Percentiles rank a stretch among this genome's conserved stretches.
Evolutionary conservation across 1,140 invertebrate genomes (phyloP).

Genomic region (Drosophila littoralis): DNA sequence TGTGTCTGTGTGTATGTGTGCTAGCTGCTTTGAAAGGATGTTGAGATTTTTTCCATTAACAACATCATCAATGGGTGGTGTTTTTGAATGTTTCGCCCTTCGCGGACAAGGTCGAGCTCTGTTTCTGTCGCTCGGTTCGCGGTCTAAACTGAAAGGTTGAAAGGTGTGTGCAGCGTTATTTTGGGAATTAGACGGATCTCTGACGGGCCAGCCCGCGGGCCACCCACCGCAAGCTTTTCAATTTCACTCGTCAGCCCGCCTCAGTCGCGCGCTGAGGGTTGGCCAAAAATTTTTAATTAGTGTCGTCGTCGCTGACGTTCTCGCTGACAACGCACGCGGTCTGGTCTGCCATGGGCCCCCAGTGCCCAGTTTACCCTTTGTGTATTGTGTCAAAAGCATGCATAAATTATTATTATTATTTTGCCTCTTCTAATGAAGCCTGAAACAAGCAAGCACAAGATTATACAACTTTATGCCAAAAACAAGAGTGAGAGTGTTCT

Average conservation of each 20-base stretch:
- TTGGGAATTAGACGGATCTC: conserved; percentile 68
- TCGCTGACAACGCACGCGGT: conserved; percentile 44
- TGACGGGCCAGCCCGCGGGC: conserved; percentile 11
- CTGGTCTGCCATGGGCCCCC: conserved; percentile 39
- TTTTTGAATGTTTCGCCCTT: conserved; percentile 2
- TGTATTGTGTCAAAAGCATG: conserved; percentile 72
- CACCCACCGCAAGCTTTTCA: conserved; percentile 53
- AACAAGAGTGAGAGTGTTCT: not conserved
- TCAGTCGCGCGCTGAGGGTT: conserved; percentile 56
- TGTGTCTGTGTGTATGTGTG: conserved; percentile 18
- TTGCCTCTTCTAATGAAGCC: conserved; percentile 70
- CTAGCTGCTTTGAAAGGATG: conserved; percentile 60
- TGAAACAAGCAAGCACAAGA: conserved; percentile 29
- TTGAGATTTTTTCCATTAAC: conserved; percentile 81
- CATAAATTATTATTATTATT: conserved; percentile 70
- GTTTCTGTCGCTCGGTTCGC: conserved; percentile 30
- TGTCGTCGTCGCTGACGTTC: conserved; percentile 55
- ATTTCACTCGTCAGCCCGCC: conserved; percentile 43
- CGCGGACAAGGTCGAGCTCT: conserved; percentile 53
- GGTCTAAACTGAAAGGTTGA: conserved; percentile 17
- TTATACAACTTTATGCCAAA: not conserved
- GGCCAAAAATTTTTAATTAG: conserved; percentile 76
- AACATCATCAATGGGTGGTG: conserved; percentile 76
- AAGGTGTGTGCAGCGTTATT: conserved; percentile 44
- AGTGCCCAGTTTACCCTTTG: conserved; percentile 61